These are phyloP conservation scores for Spodoptera litura DNA, from an alignment of 1,140 invertebrate genomes.

Conservation along the genomic window DNA sequence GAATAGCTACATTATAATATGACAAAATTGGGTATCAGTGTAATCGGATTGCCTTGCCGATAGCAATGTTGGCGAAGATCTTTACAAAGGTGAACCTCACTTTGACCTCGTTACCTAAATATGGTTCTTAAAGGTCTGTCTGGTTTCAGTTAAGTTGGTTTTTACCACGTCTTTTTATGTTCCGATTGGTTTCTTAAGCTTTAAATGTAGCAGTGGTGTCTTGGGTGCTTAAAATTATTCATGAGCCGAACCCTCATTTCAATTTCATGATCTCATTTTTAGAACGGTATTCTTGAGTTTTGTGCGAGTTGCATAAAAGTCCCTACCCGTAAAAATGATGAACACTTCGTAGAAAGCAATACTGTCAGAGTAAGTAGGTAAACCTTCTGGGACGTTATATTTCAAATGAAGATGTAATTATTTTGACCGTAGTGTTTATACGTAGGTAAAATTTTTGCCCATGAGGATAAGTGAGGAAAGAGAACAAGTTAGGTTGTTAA, in stretches of 20 bases:
- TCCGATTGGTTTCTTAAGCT: conserved; percentile 33
- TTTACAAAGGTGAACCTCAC: conserved; percentile 71
- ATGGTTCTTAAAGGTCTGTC: conserved; percentile 76
- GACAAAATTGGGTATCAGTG: conserved; percentile 64
- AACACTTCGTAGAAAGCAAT: conserved; percentile 1
- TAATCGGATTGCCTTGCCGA: conserved; percentile 74
- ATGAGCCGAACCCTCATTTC: neutral
- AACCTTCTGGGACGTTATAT: neutral
- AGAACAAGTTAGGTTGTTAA: conserved; percentile 6
- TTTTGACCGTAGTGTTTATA: neutral
- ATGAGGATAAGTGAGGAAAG: conserved; percentile 11
- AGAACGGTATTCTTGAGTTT: neutral
- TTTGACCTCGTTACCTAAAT: conserved; percentile 81
- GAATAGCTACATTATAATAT: conserved; percentile 58
- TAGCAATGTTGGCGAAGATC: conserved; percentile 59
- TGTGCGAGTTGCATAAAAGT: neutral
- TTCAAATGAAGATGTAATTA: neutral
- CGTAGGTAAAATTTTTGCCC: conserved; percentile 2
- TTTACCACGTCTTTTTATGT: conserved; percentile 17
- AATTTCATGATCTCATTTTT: conserved; percentile 16
- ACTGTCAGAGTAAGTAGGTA: neutral
- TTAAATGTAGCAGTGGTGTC: conserved; percentile 12
- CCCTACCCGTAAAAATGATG: neutral
- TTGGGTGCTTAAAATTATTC: conserved; percentile 29
- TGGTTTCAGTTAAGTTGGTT: conserved; percentile 13